These are phyloP conservation scores for Heteractis magnifica DNA, from an alignment of 92 coral and sea anemone species.

Conservation along the genomic window DNA sequence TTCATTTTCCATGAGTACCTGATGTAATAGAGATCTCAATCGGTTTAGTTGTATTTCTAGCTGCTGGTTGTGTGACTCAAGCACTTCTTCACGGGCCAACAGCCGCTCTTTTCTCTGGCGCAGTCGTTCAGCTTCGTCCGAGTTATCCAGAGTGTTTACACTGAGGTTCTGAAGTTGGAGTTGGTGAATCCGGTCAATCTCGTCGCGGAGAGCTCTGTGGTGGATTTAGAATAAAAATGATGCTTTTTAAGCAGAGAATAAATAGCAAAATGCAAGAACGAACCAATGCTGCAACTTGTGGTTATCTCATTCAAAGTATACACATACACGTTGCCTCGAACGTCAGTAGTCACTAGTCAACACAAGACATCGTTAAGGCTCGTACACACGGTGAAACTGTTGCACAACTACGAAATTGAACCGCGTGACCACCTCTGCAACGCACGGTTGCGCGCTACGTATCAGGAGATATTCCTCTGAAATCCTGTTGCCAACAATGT, in stretches of 20 bases:
- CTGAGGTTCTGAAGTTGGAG: constrained; percentile 45
- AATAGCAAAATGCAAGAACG: too few species aligned
- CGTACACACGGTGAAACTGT: too few species aligned
- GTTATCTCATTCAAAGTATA: too few species aligned
- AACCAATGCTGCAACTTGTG: too few species aligned
- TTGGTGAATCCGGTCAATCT: constrained; percentile 68
- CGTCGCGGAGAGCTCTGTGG: constrained; percentile 75
- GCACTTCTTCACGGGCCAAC: constrained; percentile 89
- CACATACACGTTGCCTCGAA: too few species aligned
- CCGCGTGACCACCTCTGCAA: too few species aligned
- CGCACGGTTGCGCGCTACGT: too few species aligned
- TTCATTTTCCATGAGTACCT: constrained; percentile 74
- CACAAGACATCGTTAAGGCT: too few species aligned
- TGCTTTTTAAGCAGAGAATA: background rate
- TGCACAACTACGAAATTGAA: too few species aligned
- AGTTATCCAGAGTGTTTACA: constrained; percentile 37
- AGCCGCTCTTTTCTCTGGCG: constrained; percentile 83
- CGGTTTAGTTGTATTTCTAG: constrained; percentile 86
- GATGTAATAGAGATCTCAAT: constrained; percentile 71
- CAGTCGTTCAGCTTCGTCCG: constrained; percentile 59
- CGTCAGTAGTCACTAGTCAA: too few species aligned
- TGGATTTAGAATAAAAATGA: constrained; percentile 7
- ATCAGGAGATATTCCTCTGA: too few species aligned
- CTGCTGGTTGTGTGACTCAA: constrained; percentile 92
- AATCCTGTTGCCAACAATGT: too few species aligned